These are phyloP conservation scores for Glaucopsyche alexis DNA, from an alignment of 2,888 invertebrate species.

Conservation along the genomic window DNA sequence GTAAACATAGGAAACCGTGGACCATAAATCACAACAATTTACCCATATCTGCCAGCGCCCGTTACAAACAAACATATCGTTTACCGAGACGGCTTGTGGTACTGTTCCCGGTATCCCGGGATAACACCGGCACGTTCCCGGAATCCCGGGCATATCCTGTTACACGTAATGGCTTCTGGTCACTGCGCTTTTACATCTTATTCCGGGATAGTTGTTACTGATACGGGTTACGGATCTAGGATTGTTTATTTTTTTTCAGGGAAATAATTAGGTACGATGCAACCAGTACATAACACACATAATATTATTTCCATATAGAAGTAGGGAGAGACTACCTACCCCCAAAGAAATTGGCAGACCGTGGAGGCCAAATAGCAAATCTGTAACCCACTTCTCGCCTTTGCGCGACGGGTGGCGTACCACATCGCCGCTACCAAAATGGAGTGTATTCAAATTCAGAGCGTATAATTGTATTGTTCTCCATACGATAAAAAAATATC, in stretches of 20 bases:
- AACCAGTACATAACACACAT: neutral
- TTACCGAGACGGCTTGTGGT: neutral
- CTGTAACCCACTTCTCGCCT: too few species aligned
- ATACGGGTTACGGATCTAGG: neutral
- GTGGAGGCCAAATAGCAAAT: too few species aligned
- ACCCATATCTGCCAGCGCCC: neutral
- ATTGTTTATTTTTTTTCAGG: too few species aligned
- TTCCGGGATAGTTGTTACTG: neutral
- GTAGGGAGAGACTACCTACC: too few species aligned
- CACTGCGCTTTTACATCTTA: neutral
- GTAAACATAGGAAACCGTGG: neutral
- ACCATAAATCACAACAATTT: neutral
- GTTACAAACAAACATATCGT: conserved; percentile 12
- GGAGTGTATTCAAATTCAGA: too few species aligned
- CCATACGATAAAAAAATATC: too few species aligned
- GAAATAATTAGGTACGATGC: too few species aligned
- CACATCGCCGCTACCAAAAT: too few species aligned
- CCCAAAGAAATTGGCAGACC: too few species aligned
- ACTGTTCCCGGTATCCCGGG: neutral
- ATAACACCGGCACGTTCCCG: conserved; percentile 1
- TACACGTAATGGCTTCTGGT: neutral
- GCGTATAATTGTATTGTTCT: too few species aligned
- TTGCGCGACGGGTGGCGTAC: too few species aligned
- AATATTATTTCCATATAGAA: neutral
- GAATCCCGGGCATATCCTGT: conserved; percentile 3